phyloP scores from a whole-genome alignment of 2,113 vertebrate genomes.

The Nerophis ophidion region DNA sequence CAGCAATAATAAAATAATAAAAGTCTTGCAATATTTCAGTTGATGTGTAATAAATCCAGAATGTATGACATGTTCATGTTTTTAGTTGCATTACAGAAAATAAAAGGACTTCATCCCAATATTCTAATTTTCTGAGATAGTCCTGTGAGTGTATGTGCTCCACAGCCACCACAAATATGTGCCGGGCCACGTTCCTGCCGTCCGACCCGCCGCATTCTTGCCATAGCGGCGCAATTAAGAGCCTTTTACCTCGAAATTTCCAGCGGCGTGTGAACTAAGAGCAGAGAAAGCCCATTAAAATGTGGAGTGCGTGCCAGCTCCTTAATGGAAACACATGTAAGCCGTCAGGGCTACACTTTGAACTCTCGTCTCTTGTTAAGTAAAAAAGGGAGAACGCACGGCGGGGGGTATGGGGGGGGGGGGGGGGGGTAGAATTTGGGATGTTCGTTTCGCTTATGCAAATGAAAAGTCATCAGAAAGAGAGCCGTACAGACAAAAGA shows the following conservation, averaged over 20 bases:
- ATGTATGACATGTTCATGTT: too few species aligned
- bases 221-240: conserved; percentile 57
- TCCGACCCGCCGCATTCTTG: conserved; percentile 56
- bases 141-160: conserved; percentile 32
- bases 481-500: conserved; percentile 24
- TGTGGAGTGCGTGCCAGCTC: conserved; percentile 62
- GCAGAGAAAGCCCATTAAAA: conserved; percentile 62
- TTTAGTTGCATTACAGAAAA: too few species aligned
- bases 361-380: conserved; percentile 54
- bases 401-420: not conserved
- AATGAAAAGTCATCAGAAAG: conserved; percentile 38
- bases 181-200: conserved; percentile 48
- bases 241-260: conserved; percentile 51
- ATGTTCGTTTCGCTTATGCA: conserved; percentile 44
- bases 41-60: too few species aligned
- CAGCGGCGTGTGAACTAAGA: conserved; percentile 44
- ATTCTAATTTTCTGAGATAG: too few species aligned
- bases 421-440: conserved; percentile 24
- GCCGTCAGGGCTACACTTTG: conserved; percentile 67
- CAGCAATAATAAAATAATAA: too few species aligned
- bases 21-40: too few species aligned
- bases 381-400: conserved; percentile 41
- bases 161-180: conserved; percentile 24
- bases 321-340: conserved; percentile 72
- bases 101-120: too few species aligned